Evolutionary conservation across 2,888 invertebrate species (phyloP), one percentile per base, ranked within the genome.

Genomic region (Ypsolopha sequella): DNA sequence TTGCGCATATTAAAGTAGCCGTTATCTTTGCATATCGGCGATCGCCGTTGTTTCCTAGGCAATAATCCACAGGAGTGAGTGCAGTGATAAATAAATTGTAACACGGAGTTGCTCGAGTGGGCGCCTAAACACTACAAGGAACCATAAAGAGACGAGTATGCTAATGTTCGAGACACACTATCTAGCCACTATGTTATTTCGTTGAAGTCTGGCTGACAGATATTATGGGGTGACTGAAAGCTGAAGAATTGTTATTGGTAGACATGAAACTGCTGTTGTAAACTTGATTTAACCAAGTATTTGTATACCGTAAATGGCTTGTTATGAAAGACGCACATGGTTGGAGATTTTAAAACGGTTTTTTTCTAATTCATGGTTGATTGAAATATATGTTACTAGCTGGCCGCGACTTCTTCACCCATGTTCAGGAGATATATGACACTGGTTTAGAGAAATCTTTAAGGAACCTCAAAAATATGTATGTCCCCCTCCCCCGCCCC

Each of bases 61-160:
- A 78, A 77, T 79, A 80, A 78, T 78, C 74, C 75, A 71, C 68
- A 66, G 69, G 66, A 51, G 51, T 53, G 47, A 44, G 24, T 24
- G 24, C 24, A 72, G 77, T 77, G 76, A 84, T 84, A 81, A 80
- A 84, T 71, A 71, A 80, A 76, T 76, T 68, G 73, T 74, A 66
- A 65, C 65, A 64, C 66, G 67, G 65, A 64, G 65, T 66, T 63
- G 66, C 64, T 65, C 60, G 81, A 80, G 85, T 85, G 84, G 84
- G 82, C 73, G 84, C 84, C 76, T 82, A 81, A 82, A 84, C 82
- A 81, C 75, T 75, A 74, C 76, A 71, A 75, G 73, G 65, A 70
- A 74, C 74, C 81, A 79, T 84, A 84, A 84, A 81, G 68, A 75
- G 80, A 71, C 80, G 66, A 66, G 80, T 81, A 85, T 84, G 85